phyloP scores from a whole-genome alignment of 2,888 invertebrate genomes.

The Campaea margaritaria region DNA sequence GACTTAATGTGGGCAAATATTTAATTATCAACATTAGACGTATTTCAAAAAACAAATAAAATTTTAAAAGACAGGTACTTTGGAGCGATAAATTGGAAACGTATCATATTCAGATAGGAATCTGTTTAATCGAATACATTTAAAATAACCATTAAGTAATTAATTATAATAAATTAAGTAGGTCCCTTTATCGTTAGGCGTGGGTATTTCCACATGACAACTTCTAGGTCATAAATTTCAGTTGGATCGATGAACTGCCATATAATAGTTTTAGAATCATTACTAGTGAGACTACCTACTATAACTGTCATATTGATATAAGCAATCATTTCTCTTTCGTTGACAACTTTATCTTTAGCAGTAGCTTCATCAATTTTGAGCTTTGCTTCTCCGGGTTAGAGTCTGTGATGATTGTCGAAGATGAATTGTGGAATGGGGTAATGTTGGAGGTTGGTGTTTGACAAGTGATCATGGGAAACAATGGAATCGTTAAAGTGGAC shows the following conservation, averaged over 20 bases:
- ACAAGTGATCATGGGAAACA: slow-evolving; percentile 78
- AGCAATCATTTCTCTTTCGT: slow-evolving; percentile 69
- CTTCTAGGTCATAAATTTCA: slow-evolving; percentile 30
- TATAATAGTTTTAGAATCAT: slow-evolving; percentile 66
- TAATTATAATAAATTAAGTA: too few species aligned
- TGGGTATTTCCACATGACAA: slow-evolving; percentile 19
- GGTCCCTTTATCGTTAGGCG: not conserved
- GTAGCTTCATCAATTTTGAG: slow-evolving; percentile 40
- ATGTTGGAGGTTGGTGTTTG: slow-evolving; percentile 50
- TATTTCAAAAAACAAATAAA: not conserved
- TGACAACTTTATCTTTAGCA: slow-evolving; percentile 39
- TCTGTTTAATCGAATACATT: not conserved
- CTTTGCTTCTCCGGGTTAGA: slow-evolving; percentile 49
- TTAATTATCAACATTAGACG: slow-evolving; percentile 5
- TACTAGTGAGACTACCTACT: slow-evolving; percentile 72
- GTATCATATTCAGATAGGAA: slow-evolving; percentile 5
- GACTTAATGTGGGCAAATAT: slow-evolving; percentile 3
- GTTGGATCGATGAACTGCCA: slow-evolving; percentile 78
- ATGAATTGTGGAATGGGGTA: slow-evolving; percentile 4
- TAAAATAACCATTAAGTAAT: too few species aligned
- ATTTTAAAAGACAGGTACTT: not conserved
- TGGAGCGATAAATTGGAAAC: not conserved
- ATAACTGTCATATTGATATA: slow-evolving; percentile 68
- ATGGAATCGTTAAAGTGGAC: slow-evolving; percentile 81
- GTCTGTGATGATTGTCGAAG: slow-evolving; percentile 13